phyloP scores from a whole-genome alignment of 2,888 invertebrate genomes.

The Callosobruchus maculatus region DNA sequence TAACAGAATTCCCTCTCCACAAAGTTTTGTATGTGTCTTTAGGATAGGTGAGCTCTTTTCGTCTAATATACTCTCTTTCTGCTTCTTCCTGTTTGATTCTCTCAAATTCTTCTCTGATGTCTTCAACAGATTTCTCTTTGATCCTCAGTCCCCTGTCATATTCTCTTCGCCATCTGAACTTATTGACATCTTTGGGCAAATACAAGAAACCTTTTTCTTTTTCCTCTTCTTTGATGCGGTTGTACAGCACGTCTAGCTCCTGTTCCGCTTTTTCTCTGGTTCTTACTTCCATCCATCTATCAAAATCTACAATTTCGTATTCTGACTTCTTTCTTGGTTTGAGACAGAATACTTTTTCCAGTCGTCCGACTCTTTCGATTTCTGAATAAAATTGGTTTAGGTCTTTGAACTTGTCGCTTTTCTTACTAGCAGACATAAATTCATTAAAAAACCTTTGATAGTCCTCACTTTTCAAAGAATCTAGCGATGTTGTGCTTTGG shows the following conservation, averaged over 20 bases:
- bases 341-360: constrained; percentile 74
- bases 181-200: constrained; percentile 69
- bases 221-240: constrained; percentile 73
- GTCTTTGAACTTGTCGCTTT: constrained; percentile 78
- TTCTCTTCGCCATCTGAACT: constrained; percentile 72
- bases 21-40: constrained; percentile 76
- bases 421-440: constrained; percentile 61
- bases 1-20: constrained; percentile 81
- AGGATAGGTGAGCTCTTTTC: constrained; percentile 45
- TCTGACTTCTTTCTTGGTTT: constrained; percentile 69
- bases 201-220: constrained; percentile 81
- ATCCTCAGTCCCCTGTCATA: constrained; percentile 72
- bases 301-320: constrained; percentile 81
- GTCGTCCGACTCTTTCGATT: constrained; percentile 77
- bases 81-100: constrained; percentile 56
- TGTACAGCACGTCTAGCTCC: constrained; percentile 73
- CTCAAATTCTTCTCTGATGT: constrained; percentile 74
- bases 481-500: constrained; percentile 51
- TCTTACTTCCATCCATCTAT: constrained; percentile 79
- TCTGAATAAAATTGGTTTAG: constrained; percentile 81
- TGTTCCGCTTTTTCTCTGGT: constrained; percentile 76
- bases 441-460: constrained; percentile 67
- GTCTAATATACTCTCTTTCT: constrained; percentile 50
- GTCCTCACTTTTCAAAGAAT: constrained; percentile 56
- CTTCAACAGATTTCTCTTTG: constrained; percentile 85